Conservation (phyloP, 2,797 vertebrate genomes). For the Carcharodon carcharias region DNA sequence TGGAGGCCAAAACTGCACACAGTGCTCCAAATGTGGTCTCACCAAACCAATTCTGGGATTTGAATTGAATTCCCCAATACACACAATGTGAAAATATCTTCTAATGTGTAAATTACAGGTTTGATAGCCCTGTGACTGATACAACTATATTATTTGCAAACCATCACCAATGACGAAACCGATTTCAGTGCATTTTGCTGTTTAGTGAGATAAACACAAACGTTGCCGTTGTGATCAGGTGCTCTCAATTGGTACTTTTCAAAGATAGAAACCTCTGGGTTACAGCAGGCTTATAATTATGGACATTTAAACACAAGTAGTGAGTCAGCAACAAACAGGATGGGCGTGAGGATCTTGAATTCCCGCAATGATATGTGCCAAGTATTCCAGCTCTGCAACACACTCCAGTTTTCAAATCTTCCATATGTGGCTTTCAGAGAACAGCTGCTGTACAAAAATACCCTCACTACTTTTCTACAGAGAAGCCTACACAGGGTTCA, state of each 20-base stretch:
- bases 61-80: background rate
- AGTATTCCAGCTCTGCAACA: constrained; percentile 6
- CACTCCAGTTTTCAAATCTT: constrained; percentile 24
- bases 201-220: background rate
- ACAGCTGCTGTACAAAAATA: constrained; percentile 29
- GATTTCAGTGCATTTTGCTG: background rate
- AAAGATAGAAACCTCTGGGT: background rate
- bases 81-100: background rate
- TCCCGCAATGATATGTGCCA: background rate
- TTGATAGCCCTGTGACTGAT: background rate
- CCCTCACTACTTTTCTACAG: constrained; percentile 16
- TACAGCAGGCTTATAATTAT: background rate
- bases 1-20: no score
- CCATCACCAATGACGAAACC: background rate
- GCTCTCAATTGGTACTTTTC: background rate
- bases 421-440: background rate
- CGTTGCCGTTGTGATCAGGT: background rate
- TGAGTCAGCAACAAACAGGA: constrained; percentile 27
- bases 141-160: background rate
- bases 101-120: background rate
- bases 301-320: background rate
- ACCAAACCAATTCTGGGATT: background rate
- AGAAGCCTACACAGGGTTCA: background rate
- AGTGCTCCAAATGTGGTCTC: no score
- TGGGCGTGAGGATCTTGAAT: constrained; percentile 19